Evolutionary conservation across 2,888 invertebrate species (phyloP).

Genomic region (Habroteleia sp.): DNA sequence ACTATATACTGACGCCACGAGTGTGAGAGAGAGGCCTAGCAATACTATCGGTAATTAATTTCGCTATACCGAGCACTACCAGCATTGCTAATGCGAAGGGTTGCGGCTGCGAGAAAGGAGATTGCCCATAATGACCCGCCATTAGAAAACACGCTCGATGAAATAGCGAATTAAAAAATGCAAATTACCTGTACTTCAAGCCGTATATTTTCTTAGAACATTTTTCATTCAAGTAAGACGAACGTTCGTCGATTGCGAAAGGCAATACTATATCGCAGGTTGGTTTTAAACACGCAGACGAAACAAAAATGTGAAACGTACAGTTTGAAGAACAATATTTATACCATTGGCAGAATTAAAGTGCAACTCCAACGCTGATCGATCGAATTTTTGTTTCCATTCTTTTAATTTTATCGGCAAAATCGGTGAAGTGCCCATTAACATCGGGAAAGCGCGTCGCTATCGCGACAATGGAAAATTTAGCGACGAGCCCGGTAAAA

Average conservation of each 20-base stretch:
- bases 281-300: no score
- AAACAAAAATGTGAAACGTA: no score
- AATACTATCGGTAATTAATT: slow-evolving; percentile 80
- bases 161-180: slow-evolving; percentile 54
- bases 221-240: slow-evolving; percentile 13
- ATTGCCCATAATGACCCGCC: slow-evolving; percentile 69
- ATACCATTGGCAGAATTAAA: slow-evolving; percentile 11
- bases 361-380: slow-evolving; percentile 35
- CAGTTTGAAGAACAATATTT: no score
- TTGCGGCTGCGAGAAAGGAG: slow-evolving; percentile 66
- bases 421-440: slow-evolving; percentile 68
- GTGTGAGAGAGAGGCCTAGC: slow-evolving; percentile 61
- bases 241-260: not conserved
- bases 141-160: slow-evolving; percentile 68
- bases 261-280: no score
- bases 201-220: slow-evolving; percentile 11
- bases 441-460: slow-evolving; percentile 73
- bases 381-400: slow-evolving; percentile 31
- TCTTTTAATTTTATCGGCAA: slow-evolving; percentile 47
- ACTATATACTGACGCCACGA: slow-evolving; percentile 6
- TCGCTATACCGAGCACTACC: slow-evolving; percentile 70
- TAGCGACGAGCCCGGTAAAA: slow-evolving; percentile 78
- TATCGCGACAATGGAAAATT: slow-evolving; percentile 72
- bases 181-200: slow-evolving; percentile 42
- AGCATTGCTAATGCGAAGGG: slow-evolving; percentile 74